phyloP scores from a whole-genome alignment of 2,113 vertebrate genomes.

The Telmatochromis bifrenatus region DNA sequence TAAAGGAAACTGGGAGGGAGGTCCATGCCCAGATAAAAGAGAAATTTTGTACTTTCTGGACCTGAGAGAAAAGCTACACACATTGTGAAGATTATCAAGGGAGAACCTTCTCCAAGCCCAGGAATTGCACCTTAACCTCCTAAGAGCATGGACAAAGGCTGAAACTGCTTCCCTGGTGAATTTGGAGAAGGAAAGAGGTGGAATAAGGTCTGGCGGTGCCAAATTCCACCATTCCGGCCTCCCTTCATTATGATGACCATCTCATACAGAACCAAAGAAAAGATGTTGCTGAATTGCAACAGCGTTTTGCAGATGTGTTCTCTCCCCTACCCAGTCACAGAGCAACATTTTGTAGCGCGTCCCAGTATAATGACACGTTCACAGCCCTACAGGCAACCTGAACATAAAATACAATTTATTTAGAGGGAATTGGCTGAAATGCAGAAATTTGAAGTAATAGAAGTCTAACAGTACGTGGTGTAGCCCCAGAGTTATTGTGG shows the following conservation, averaged over 20 bases:
- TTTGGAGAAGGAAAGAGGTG: not conserved
- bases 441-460: not conserved
- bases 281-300: not conserved
- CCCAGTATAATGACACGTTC: not conserved
- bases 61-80: not conserved
- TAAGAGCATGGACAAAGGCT: not conserved
- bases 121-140: not conserved
- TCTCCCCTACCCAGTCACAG: not conserved
- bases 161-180: not conserved
- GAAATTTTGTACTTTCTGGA: not conserved
- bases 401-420: not conserved
- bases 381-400: not conserved
- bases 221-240: not conserved
- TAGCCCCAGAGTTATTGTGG: not conserved
- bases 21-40: not conserved
- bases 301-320: not conserved
- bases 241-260: not conserved
- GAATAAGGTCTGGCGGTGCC: not conserved
- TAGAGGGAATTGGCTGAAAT: not conserved
- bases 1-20: not conserved
- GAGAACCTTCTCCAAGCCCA: not conserved
- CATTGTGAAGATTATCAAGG: not conserved
- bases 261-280: not conserved
- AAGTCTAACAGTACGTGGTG: not conserved
- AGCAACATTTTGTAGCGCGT: not conserved